Base-by-base conservation (phyloP, 2,888 invertebrate genomes). In the Ephialtes manifestator region DNA sequence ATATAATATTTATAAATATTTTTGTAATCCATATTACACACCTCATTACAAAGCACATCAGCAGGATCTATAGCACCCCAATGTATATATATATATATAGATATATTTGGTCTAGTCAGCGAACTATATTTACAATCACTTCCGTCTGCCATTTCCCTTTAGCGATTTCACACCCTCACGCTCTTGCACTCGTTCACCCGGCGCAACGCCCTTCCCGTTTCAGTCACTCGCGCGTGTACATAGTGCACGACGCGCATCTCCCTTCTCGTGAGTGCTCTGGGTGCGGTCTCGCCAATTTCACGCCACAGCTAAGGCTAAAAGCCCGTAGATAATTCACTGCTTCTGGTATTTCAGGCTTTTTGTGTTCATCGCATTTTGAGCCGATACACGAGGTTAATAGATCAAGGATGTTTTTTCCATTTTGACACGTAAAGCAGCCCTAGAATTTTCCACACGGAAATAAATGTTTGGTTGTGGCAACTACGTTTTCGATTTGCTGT, bases 261-360 rank as follows among this genome's bases (percentile, higher is more conserved):
- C 78, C 68, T 70, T 85, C 82, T 79, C 80, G 78, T 43, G 39
- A 53, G 78, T 78, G 35, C 80, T 91, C 81, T 91, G 90, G 92
- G 91, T 92, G 92, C 91, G 91, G 92, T 92, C 91, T 84, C 87
- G 88, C 86, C 89, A 91, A 93, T 93, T 93, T 93, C 91, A 93
- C 91, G 91, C 89, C 89, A 90, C 90, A 92, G 89, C 86, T 90
- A 89, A 81, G 86, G 86, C 88, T 93, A 92, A 93, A 92, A 92
- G 93, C 90, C 90, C 90, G 89, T 91, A 88, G 90, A 93, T 93
- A 92, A 93, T 93, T 90, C 88, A 87, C 67, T 71, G 70, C 76
- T 76, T 70, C 68, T 79, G 46, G 7, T 65, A 28, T 70, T 82
- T 71, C 60, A 43, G 20, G 24, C 58, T 74, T 60, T 70, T 76